Conservation (phyloP, 2,113 vertebrate genomes). For the Dipodomys stephensi region DNA sequence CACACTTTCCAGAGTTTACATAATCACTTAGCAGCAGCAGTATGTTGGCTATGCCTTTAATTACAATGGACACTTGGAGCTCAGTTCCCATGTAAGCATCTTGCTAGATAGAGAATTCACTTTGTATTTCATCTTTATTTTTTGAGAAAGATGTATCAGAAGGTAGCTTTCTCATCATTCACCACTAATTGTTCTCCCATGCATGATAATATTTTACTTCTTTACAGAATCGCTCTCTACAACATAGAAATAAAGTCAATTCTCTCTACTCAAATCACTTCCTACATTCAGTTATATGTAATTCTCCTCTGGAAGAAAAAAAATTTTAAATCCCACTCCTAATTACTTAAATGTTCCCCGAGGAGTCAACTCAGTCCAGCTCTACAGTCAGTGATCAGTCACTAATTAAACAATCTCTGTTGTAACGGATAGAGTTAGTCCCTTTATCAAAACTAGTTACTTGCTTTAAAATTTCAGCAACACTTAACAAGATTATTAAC, state of each 20-base stretch:
- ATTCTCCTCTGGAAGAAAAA: neutral
- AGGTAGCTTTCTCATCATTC: neutral
- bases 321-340: neutral
- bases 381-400: neutral
- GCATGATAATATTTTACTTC: neutral
- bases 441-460: neutral
- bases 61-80: no score
- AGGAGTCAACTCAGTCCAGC: neutral
- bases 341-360: neutral
- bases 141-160: neutral
- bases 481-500: no score
- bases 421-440: neutral
- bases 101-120: rapidly evolving
- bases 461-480: neutral
- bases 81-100: no score
- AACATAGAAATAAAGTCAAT: neutral
- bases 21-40: no score
- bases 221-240: neutral
- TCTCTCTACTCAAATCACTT: neutral
- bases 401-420: neutral
- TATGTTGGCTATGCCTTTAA: no score
- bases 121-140: neutral
- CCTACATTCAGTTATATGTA: neutral
- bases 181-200: neutral
- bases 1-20: neutral